Percentiles rank a stretch among this genome's conserved stretches.
phyloP scores from a whole-genome alignment of 2,888 invertebrate species.

The Rugalucina vietnamica region DNA sequence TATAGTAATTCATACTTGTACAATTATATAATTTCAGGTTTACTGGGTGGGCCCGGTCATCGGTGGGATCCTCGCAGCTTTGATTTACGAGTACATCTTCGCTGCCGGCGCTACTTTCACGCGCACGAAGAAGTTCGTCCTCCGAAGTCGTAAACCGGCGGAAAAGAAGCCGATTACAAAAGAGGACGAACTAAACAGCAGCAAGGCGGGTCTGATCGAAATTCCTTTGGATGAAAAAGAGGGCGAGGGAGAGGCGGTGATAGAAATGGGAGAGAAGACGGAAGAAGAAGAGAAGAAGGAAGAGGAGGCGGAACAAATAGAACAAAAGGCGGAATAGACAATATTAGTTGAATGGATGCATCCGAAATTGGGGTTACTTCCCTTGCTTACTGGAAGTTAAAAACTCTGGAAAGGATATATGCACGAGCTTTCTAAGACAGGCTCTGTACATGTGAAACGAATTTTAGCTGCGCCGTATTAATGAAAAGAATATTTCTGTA shows the following conservation, averaged over 20 bases:
- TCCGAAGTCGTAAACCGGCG: slow-evolving; percentile 65
- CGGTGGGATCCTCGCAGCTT: slow-evolving; percentile 70
- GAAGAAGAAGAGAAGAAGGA: slow-evolving; percentile 57
- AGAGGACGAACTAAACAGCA: slow-evolving; percentile 60
- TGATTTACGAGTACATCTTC: slow-evolving; percentile 74
- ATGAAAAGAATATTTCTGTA: no score
- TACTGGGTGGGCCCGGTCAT: slow-evolving; percentile 76
- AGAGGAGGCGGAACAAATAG: slow-evolving; percentile 44
- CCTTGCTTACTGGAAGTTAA: no score
- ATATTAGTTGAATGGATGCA: no score
- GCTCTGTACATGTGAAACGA: no score
- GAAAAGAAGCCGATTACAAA: slow-evolving; percentile 48
- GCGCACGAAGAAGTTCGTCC: slow-evolving; percentile 68
- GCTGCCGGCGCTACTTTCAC: slow-evolving; percentile 70
- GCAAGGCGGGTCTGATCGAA: slow-evolving; percentile 65
- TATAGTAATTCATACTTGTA: no score
- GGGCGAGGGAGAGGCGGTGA: slow-evolving; percentile 63
- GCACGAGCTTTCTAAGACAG: no score
- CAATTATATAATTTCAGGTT: slow-evolving; percentile 63
- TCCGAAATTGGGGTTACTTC: no score
- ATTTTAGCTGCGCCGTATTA: no score
- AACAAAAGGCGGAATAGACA: slow-evolving; percentile 39
- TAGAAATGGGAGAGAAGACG: slow-evolving; percentile 65
- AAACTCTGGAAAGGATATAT: no score
- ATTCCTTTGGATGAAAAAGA: slow-evolving; percentile 52